Base-by-base conservation (phyloP, 2,888 invertebrate genomes). In the Lycophotia porphyrea region DNA sequence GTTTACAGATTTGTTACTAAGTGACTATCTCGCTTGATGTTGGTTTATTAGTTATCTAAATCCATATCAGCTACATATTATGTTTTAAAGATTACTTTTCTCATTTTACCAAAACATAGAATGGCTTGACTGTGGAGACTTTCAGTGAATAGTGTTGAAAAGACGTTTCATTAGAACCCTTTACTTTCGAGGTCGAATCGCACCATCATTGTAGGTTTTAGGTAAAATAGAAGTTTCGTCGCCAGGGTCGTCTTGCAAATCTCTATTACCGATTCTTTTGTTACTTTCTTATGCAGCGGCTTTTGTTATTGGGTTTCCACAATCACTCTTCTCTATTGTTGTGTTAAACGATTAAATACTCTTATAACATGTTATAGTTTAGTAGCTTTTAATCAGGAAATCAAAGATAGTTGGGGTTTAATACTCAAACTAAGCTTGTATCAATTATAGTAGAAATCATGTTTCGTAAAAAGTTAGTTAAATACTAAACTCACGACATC, bases 141-240 rank as follows among this genome's bases (percentile, higher is more conserved):
- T 47, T 52, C 21, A 2, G 36, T 70, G 36, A 67, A 76, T 58
- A 76, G 49, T 63, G 68, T 47, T 65, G 70, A 67, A 75, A 76
- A 68, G 61, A 55, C 36, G 73, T 83, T 84, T 86, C 86, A 88
- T 88, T 90, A 90, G 87, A 76, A 60, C 84, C 47, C 63, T 86
- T 80, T 80, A 78, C 78, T 86, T 83, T 76, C 88, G 88, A 89
- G 90, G 90, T 82, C 87, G 80, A 81, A 78, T 76, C 80, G 77
- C 83, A 58, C 74, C 69, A 80, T 78, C 84, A 79, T 80, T 82
- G 76, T 82, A 49, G 71, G 84, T 85, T 84, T 83, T 85, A 71
- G 71, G 69, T 80, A 86, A 82, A 87, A 82, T 84, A 71, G 85
- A 84, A 78, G 69, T 72, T 47, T 65, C 78, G 71, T 71, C 81